Percentiles rank a stretch among this genome's conserved stretches.
Evolutionary conservation across 2,113 vertebrate species (phyloP).

Genomic region (Neopipo cinnamomea): DNA sequence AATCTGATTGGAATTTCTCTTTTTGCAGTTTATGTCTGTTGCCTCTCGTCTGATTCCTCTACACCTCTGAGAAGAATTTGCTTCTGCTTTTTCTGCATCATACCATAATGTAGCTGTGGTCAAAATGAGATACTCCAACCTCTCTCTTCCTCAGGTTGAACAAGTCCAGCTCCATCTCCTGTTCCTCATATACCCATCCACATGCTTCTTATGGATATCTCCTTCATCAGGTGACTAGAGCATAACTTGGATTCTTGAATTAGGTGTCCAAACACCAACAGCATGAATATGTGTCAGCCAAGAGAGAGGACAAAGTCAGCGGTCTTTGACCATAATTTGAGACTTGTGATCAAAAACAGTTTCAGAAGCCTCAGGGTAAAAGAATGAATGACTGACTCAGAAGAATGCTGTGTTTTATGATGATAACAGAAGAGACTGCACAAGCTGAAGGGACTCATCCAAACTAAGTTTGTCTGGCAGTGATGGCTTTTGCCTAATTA

Average conservation of each 20-base stretch:
- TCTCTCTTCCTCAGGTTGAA: not conserved
- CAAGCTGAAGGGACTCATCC: not conserved
- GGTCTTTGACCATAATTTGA: not conserved
- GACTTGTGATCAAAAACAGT: not conserved
- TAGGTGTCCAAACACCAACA: not conserved
- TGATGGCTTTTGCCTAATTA: not conserved
- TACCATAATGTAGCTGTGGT: not conserved
- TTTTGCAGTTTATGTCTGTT: not conserved
- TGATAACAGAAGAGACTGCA: not conserved
- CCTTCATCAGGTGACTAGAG: not conserved
- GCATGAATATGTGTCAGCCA: not conserved
- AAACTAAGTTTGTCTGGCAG: not conserved
- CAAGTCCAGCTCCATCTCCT: not conserved
- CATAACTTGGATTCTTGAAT: not conserved
- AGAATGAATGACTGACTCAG: not conserved
- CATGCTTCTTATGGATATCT: not conserved
- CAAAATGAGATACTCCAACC: not conserved
- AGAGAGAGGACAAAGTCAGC: accelerated
- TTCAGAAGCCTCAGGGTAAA: not conserved
- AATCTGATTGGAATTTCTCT: not conserved
- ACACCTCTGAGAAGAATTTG: not conserved
- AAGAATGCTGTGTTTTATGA: not conserved
- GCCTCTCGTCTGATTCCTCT: not conserved
- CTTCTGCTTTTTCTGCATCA: not conserved
- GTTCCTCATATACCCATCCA: not conserved